Base-by-base conservation (phyloP, 2,113 vertebrate species). In the Nycticryphes semicollaris region DNA sequence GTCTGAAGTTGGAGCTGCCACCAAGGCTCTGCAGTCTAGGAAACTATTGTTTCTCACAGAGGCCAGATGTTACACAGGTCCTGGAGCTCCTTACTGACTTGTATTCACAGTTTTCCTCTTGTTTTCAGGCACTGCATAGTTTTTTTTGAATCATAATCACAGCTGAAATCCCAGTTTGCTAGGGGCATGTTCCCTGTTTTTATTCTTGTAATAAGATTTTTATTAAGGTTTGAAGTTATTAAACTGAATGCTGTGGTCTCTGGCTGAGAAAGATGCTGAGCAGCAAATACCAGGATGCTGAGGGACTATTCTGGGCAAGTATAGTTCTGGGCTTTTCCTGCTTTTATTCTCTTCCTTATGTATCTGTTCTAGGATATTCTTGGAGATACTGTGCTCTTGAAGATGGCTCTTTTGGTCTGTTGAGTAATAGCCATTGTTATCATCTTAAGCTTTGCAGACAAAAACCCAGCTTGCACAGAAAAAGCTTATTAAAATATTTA, bases 51-150 rank as follows among this genome's bases (percentile, higher is more conserved):
- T 19, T 31, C 41, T 30, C 25, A 7, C 25, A 24, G 39, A 39
- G 14, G 10, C 8, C 30, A 16, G 24, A 19, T 39, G 30, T 11
- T 50, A 0, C 4, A 11, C 9, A 20, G 72, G 25, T 76, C 17
- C 66, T 89, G n/a, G 25, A 31, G 35, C 12, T 68, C 6, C 37
- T 79, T 79, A 2, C 62, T 76, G 63, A 16, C 25, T 72, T 64
- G 6, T 6, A 37, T 19, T 83, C 3, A 2, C 2, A 5, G 20
- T 28, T 87, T 63, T 72, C 33, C 4, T 77, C 39, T 33, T 0
- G 0, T 77, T 93, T 80, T 73, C 20, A 60, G 17, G 7, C n/a
- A n/a, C n/a, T n/a, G 14, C 2, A 0, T 64, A 8, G 7, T 27
- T 84, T 86, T 48, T 39, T 25, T 25, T 17, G 12, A 75, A 35